A percentile compares a stretch with the other conserved stretches of the same genome.
Conservation (phyloP, 2,113 vertebrate species). For the Tenebrosternarchus preto region DNA sequence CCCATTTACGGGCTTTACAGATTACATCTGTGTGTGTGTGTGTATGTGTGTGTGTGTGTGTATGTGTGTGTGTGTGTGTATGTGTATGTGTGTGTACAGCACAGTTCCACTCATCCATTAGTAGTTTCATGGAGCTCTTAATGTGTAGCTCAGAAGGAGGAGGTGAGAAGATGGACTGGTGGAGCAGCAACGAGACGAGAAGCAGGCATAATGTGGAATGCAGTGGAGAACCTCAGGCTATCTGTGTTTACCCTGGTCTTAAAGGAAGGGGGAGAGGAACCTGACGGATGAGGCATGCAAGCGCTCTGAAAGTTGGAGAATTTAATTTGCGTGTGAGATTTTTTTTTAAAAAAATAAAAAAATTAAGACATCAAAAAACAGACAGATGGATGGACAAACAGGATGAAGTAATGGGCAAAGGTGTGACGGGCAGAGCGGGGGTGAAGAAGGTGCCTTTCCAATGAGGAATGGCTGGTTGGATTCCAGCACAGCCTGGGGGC, state of each 20-base stretch:
- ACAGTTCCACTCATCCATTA: not conserved
- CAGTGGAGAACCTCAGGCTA: slow-evolving; percentile 25
- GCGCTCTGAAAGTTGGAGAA: not conserved
- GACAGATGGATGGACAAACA: not conserved
- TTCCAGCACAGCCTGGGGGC: no score
- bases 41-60: not conserved
- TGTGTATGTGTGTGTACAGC: not conserved
- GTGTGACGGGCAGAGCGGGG: not conserved
- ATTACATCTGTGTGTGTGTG: not conserved
- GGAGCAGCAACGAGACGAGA: slow-evolving; percentile 27
- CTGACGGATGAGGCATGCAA: slow-evolving; percentile 16
- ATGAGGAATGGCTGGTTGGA: slow-evolving; percentile 23
- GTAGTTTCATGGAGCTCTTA: not conserved
- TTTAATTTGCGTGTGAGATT: not conserved
- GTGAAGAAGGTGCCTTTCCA: slow-evolving; percentile 5
- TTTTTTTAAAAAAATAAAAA: no score
- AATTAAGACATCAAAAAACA: slow-evolving; percentile 6
- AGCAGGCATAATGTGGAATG: slow-evolving; percentile 42
- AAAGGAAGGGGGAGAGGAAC: slow-evolving; percentile 9
- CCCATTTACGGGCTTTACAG: not conserved
- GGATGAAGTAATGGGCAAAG: not conserved
- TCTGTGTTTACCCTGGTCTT: slow-evolving; percentile 34
- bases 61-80: not conserved
- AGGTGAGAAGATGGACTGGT: slow-evolving; percentile 33
- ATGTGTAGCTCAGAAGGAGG: not conserved